Evolutionary conservation across 2,797 vertebrate species (phyloP).

Genomic region (Acipenser ruthenus): DNA sequence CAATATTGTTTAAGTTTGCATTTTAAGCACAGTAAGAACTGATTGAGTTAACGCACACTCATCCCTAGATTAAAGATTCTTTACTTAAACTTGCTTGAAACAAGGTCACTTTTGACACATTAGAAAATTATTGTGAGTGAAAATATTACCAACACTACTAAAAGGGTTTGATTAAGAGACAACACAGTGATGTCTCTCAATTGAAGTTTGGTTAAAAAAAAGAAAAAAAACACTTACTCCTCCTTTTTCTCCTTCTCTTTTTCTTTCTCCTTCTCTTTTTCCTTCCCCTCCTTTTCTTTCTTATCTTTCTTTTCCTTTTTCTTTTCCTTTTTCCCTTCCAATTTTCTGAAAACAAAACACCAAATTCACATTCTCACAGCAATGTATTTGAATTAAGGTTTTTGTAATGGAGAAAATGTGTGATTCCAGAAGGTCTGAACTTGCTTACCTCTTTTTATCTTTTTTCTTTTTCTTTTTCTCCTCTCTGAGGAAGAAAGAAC

Average conservation of each 20-base stretch:
- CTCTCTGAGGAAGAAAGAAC: constrained; percentile 46
- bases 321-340: constrained; percentile 44
- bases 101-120: no score
- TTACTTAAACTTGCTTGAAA: no score
- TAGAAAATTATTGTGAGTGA: no score
- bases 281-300: constrained; percentile 33
- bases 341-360: constrained; percentile 50
- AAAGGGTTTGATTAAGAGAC: background rate
- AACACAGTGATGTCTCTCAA: background rate
- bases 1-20: no score
- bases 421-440: constrained; percentile 59
- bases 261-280: constrained; percentile 16
- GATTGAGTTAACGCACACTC: no score
- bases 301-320: constrained; percentile 44
- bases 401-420: background rate
- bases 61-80: no score
- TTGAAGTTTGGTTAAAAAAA: background rate
- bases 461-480: constrained; percentile 59
- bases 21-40: no score
- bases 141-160: background rate
- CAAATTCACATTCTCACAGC: background rate
- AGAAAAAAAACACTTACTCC: constrained; percentile 39
- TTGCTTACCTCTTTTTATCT: constrained; percentile 25
- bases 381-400: background rate
- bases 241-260: constrained; percentile 41